Evolutionary conservation across 1,140 invertebrate species (phyloP).

Genomic region (Macrostomum lignano): DNA sequence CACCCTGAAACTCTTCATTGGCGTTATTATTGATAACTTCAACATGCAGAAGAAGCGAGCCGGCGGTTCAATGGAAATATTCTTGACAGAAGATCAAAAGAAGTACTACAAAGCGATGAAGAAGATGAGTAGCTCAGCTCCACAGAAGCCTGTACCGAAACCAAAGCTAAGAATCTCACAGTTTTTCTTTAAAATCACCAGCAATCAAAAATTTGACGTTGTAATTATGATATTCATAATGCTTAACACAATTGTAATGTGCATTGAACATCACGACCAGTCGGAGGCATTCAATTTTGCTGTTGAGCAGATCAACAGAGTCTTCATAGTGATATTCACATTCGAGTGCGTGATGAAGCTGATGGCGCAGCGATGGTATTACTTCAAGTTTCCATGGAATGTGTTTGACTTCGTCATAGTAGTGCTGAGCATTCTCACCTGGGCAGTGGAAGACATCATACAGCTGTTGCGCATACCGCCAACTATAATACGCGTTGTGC

Average conservation of each 20-base stretch:
- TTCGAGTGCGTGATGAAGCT: conserved; percentile 86
- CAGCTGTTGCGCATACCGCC: conserved; percentile 50
- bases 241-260: conserved; percentile 93
- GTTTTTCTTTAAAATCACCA: conserved; percentile 80
- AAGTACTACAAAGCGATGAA: conserved; percentile 99
- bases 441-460: background rate
- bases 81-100: conserved; percentile 98
- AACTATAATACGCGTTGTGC: conserved; percentile 71
- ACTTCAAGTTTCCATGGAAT: conserved; percentile 97
- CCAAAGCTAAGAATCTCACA: conserved; percentile 49
- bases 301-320: conserved; percentile 64
- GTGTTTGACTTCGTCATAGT: conserved; percentile 95
- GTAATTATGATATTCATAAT: conserved; percentile 95
- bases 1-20: conserved; percentile 83
- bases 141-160: conserved; percentile 78
- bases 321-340: conserved; percentile 93
- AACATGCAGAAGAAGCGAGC: conserved; percentile 97
- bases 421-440: conserved; percentile 60
- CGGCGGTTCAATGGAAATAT: conserved; percentile 88
- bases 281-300: conserved; percentile 42
- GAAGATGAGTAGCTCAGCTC: conserved; percentile 91
- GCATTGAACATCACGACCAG: conserved; percentile 73
- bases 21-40: conserved; percentile 91
- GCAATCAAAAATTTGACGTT: conserved; percentile 95
- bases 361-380: conserved; percentile 76